A percentile compares a stretch with the other conserved stretches of the same genome.
These are phyloP conservation scores for Chaetura pelagica DNA, from an alignment of 2,113 vertebrate species.

Conservation along the genomic window DNA sequence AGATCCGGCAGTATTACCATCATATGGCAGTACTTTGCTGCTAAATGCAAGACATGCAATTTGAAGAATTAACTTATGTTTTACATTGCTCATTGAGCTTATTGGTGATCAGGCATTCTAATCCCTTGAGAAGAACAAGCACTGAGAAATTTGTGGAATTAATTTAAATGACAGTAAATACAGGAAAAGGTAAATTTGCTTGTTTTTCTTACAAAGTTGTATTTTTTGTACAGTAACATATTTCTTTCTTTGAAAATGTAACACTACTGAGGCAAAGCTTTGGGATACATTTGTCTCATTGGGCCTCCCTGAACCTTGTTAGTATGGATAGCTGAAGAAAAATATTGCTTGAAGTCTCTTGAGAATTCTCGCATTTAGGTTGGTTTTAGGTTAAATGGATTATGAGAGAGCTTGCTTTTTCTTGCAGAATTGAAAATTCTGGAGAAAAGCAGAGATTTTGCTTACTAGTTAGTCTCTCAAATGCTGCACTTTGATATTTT, in stretches of 20 bases:
- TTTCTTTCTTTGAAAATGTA: background rate
- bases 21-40: background rate
- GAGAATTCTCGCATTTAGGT: background rate
- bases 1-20: background rate
- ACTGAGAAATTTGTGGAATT: background rate
- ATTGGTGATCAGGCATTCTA: background rate
- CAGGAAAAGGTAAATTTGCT: background rate
- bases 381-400: background rate
- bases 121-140: background rate
- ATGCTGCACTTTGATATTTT: background rate
- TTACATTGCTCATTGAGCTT: background rate
- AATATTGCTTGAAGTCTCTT: background rate
- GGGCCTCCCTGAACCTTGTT: background rate
- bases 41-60: background rate
- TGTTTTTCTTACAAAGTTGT: background rate
- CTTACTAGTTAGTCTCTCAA: background rate
- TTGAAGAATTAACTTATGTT: background rate
- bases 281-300: background rate
- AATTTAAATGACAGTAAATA: background rate
- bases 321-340: background rate
- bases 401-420: background rate
- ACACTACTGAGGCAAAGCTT: background rate
- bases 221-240: background rate
- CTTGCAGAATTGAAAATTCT: background rate
- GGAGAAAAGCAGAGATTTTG: background rate